Conservation (phyloP, 1,140 invertebrate genomes). For the Halesus radiatus region DNA sequence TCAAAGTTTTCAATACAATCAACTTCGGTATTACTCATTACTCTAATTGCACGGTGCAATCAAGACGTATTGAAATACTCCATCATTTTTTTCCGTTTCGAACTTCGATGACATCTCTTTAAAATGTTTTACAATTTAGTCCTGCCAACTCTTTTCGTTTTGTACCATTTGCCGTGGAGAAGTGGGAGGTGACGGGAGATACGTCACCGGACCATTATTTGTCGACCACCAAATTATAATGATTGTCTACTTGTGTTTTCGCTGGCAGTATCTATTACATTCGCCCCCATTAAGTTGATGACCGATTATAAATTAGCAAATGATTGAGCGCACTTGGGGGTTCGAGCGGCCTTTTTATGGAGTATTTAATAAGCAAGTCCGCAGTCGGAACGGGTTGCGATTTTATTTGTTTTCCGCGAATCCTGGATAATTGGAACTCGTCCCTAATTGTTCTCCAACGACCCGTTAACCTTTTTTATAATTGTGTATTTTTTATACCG, state of each 20-base stretch:
- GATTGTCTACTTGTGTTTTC: slow-evolving; percentile 33
- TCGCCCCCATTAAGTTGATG: slow-evolving; percentile 28
- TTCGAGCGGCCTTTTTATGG: slow-evolving; percentile 26
- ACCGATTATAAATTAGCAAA: slow-evolving; percentile 42
- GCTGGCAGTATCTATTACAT: slow-evolving; percentile 22
- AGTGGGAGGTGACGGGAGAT: neutral
- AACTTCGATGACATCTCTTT: no score
- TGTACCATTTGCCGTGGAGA: no score
- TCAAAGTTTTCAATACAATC: no score
- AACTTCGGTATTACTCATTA: no score
- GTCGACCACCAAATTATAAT: slow-evolving; percentile 33
- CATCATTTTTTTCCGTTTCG: no score
- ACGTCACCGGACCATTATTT: slow-evolving; percentile 21
- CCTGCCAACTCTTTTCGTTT: no score
- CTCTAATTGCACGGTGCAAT: no score
- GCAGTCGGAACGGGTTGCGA: slow-evolving; percentile 2
- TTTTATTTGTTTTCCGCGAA: slow-evolving; percentile 41
- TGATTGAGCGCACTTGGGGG: slow-evolving; percentile 27
- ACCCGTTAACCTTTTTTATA: slow-evolving; percentile 38
- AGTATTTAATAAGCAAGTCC: slow-evolving; percentile 41
- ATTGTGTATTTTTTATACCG: slow-evolving; percentile 25
- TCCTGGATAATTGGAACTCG: slow-evolving; percentile 37
- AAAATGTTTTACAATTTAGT: no score
- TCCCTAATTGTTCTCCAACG: slow-evolving; percentile 36
- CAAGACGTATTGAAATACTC: no score